Evolutionary conservation across 1,140 invertebrate species (phyloP).

Genomic region (Macrobrachium nipponense): DNA sequence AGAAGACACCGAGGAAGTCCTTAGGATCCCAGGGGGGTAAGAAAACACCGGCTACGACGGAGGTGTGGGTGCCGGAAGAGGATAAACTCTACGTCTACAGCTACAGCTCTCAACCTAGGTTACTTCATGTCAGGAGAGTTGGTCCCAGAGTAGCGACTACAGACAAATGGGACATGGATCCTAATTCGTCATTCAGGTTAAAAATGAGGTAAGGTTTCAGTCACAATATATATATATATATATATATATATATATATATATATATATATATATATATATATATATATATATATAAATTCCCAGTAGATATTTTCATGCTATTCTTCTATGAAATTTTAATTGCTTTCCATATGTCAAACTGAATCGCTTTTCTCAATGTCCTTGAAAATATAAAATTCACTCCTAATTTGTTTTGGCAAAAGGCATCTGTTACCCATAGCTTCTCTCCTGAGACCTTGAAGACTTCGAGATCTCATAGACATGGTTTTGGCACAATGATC

Average conservation of each 20-base stretch:
- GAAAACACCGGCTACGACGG: conserved; percentile 7
- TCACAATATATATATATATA: not conserved
- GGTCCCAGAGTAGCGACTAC: conserved; percentile 45
- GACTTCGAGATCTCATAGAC: too few species aligned
- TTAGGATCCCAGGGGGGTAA: conserved; percentile 4
- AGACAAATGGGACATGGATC: conserved; percentile 46
- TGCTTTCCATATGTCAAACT: too few species aligned
- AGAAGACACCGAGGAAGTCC: not conserved
- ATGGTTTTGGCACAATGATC: too few species aligned
- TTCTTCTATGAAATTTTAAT: too few species aligned
- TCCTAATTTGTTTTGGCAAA: too few species aligned
- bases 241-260: not conserved
- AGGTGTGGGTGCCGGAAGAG: conserved; percentile 61
- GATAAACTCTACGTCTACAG: conserved; percentile 59
- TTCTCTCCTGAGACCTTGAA: too few species aligned
- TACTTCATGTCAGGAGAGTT: conserved; percentile 51
- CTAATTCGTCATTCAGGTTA: conserved; percentile 56
- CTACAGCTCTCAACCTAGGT: conserved; percentile 56
- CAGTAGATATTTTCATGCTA: too few species aligned
- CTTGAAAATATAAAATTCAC: too few species aligned
- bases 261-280: not conserved
- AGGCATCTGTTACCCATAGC: too few species aligned
- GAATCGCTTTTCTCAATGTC: too few species aligned
- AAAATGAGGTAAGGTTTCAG: conserved; percentile 40
- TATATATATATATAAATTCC: not conserved